Conservation (phyloP, 2,113 vertebrate genomes). For the Heptranchias perlo region DNA sequence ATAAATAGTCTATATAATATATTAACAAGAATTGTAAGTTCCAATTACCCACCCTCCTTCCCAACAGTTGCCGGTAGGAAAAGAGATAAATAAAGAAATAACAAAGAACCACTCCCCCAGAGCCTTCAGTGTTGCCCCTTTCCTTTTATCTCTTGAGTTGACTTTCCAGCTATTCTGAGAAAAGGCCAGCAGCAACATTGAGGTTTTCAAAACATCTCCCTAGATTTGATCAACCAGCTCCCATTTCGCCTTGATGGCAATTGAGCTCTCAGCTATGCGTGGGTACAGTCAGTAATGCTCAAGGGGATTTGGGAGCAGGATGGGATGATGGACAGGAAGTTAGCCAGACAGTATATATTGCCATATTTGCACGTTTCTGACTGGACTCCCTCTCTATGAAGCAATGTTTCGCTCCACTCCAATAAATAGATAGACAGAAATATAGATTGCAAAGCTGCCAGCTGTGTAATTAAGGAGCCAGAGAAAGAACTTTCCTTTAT, state of each 20-base stretch:
- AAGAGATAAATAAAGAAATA: not conserved
- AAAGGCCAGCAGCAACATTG: not conserved
- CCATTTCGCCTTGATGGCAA: not conserved
- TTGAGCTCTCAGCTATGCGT: not conserved
- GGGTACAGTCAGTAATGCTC: not conserved
- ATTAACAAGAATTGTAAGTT: not conserved
- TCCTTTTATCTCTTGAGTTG: not conserved
- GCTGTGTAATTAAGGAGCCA: not conserved
- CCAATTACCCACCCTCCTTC: not conserved
- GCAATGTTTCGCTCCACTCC: not conserved
- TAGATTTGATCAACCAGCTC: not conserved
- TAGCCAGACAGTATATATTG: not conserved
- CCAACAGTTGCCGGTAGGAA: not conserved
- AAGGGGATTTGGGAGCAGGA: not conserved
- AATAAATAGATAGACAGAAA: not conserved
- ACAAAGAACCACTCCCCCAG: not conserved
- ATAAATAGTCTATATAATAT: not conserved
- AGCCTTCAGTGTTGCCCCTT: not conserved
- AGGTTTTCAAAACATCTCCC: not conserved
- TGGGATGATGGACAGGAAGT: not conserved
- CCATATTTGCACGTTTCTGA: not conserved
- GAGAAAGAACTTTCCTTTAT: not conserved
- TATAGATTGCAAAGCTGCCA: not conserved
- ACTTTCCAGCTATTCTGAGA: not conserved
- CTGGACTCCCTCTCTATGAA: not conserved